Conservation (phyloP, 2,797 vertebrate species). For the Galagoides demidoff region DNA sequence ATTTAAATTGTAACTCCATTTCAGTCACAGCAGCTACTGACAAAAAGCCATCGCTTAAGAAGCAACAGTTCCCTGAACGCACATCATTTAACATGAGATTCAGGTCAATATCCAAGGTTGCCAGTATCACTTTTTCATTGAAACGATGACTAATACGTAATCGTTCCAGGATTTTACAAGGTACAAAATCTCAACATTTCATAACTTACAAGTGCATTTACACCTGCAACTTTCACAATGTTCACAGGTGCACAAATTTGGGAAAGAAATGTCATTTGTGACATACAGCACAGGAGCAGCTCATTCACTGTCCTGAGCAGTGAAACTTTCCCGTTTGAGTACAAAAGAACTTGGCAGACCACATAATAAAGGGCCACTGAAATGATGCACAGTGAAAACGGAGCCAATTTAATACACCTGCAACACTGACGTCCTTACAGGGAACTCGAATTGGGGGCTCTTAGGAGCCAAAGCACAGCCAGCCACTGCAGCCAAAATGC, state of each 20-base stretch:
- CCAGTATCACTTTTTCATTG: slow-evolving; percentile 50
- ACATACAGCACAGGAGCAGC: slow-evolving; percentile 32
- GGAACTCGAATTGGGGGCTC: slow-evolving; percentile 82
- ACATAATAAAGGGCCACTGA: slow-evolving; percentile 70
- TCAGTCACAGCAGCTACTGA: slow-evolving; percentile 68
- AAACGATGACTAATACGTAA: slow-evolving; percentile 68
- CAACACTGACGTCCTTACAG: slow-evolving; percentile 70
- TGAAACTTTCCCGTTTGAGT: slow-evolving; percentile 14
- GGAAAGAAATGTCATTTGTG: slow-evolving; percentile 9
- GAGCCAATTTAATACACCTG: slow-evolving; percentile 72
- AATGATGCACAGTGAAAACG: slow-evolving; percentile 78
- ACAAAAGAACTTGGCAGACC: slow-evolving; percentile 49
- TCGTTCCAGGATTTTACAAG: slow-evolving; percentile 70
- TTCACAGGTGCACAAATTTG: slow-evolving; percentile 27
- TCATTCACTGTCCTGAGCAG: slow-evolving; percentile 24
- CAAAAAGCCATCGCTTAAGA: slow-evolving; percentile 56
- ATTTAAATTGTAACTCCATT: slow-evolving; percentile 60
- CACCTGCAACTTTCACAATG: slow-evolving; percentile 34
- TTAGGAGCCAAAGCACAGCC: slow-evolving; percentile 86
- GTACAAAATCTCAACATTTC: slow-evolving; percentile 60
- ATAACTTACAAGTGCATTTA: slow-evolving; percentile 38
- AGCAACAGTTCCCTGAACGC: slow-evolving; percentile 41
- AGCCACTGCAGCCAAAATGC: slow-evolving; percentile 86
- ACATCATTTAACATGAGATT: slow-evolving; percentile 70
- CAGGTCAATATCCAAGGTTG: slow-evolving; percentile 56